These are phyloP conservation scores for Drosophila barbarae DNA, from an alignment of 2,888 invertebrate genomes.

Conservation along the genomic window DNA sequence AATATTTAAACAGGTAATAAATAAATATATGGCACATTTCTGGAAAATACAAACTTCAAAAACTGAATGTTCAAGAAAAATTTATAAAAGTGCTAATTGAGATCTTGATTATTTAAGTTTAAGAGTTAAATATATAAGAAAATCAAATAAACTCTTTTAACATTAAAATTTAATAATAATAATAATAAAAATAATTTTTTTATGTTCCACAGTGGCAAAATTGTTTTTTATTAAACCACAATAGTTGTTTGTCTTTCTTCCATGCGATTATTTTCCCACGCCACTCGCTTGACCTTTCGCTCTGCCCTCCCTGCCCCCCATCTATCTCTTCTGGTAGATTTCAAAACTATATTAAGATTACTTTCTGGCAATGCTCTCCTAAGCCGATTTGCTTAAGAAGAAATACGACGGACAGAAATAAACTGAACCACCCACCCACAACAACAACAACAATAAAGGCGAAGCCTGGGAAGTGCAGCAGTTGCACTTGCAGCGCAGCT, in stretches of 20 bases:
- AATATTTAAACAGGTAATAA: too few species aligned
- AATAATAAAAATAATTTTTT: neutral
- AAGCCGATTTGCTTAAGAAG: conserved; percentile 53
- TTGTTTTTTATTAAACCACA: neutral
- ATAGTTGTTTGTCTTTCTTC: neutral
- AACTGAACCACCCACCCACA: conserved; percentile 8
- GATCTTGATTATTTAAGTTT: too few species aligned
- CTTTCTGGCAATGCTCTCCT: conserved; percentile 37
- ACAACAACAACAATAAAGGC: conserved; percentile 1
- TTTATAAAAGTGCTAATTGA: too few species aligned
- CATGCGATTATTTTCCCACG: neutral
- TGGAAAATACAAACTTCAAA: too few species aligned
- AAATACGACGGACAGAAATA: conserved; percentile 29
- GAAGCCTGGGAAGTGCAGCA: conserved; percentile 2
- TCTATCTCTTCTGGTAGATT: conserved; percentile 1
- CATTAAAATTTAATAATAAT: neutral
- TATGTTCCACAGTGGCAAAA: neutral
- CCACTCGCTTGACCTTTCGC: neutral
- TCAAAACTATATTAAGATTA: conserved; percentile 23
- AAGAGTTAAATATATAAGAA: neutral
- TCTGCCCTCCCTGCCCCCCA: neutral
- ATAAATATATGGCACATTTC: too few species aligned
- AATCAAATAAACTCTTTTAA: neutral
- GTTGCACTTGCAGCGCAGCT: conserved; percentile 32
- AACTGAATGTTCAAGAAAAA: too few species aligned